A percentile compares a stretch with the other conserved stretches of the same genome.
Evolutionary conservation across 2,888 invertebrate species (phyloP).

Genomic region (Eumerus sabulonum): DNA sequence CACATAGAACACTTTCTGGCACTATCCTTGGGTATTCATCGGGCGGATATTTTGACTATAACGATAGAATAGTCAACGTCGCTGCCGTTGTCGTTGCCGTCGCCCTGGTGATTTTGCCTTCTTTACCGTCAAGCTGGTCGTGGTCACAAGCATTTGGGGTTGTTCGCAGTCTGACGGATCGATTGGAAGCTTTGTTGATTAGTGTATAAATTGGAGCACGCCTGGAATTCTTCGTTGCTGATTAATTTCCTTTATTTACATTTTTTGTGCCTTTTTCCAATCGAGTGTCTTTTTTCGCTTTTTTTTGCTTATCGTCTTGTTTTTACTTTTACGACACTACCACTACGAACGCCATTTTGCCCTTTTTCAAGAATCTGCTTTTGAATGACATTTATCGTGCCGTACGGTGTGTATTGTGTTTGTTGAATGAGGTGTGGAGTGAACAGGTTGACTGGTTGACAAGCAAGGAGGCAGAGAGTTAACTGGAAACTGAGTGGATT

Average conservation of each 20-base stretch:
- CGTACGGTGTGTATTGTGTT: slow-evolving; percentile 53
- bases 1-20: background rate
- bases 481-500: background rate
- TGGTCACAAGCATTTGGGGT: slow-evolving; percentile 51
- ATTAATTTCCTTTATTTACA: slow-evolving; percentile 61
- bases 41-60: slow-evolving; percentile 34
- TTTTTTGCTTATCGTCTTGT: slow-evolving; percentile 35
- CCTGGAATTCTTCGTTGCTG: slow-evolving; percentile 52
- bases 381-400: slow-evolving; percentile 69
- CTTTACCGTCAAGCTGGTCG: slow-evolving; percentile 6
- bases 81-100: slow-evolving; percentile 5
- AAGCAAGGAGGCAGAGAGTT: slow-evolving; percentile 3
- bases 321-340: slow-evolving; percentile 62
- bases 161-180: slow-evolving; percentile 10
- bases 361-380: slow-evolving; percentile 71
- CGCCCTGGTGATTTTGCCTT: slow-evolving; percentile 43
- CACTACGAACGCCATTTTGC: slow-evolving; percentile 74
- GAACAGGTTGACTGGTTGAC: slow-evolving; percentile 40
- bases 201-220: slow-evolving; percentile 44
- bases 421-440: slow-evolving; percentile 43
- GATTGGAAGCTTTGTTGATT: slow-evolving; percentile 41
- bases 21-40: slow-evolving; percentile 50
- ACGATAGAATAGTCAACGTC: slow-evolving; percentile 18
- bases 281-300: slow-evolving; percentile 12
- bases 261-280: slow-evolving; percentile 58